Evolutionary conservation across 2,113 vertebrate species (phyloP).

Genomic region (Thalassarche chlororhynchos): DNA sequence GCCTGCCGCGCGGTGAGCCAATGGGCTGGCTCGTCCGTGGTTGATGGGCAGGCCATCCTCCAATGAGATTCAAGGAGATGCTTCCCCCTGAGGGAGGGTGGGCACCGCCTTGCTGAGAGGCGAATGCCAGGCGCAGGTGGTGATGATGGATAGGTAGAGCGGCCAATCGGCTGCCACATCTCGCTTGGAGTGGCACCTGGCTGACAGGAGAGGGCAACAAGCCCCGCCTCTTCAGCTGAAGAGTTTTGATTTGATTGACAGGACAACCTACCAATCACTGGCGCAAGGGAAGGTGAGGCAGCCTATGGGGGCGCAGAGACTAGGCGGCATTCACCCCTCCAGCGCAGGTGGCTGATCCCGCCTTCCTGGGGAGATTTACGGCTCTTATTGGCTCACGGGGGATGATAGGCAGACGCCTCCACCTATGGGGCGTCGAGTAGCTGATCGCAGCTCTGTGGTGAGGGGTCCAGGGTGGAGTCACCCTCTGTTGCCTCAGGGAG

Average conservation of each 20-base stretch:
- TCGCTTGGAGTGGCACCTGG: neutral
- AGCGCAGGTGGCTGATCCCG: neutral
- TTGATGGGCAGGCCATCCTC: fast-evolving
- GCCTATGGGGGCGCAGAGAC: neutral
- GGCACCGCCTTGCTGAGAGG: neutral
- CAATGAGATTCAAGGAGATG: neutral
- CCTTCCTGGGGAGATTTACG: fast-evolving
- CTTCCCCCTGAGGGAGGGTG: fast-evolving
- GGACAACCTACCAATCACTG: fast-evolving
- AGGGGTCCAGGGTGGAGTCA: fast-evolving
- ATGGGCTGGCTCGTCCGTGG: fast-evolving
- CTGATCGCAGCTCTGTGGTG: fast-evolving
- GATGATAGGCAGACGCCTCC: fast-evolving
- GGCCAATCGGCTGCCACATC: neutral
- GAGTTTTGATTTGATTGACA: neutral
- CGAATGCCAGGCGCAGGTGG: neutral
- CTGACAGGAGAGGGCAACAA: neutral
- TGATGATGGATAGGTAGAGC: neutral
- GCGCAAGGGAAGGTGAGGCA: fast-evolving
- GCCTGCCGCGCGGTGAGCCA: neutral
- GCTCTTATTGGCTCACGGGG: fast-evolving
- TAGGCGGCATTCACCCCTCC: neutral
- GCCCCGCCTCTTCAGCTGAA: neutral
- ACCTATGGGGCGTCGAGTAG: neutral
- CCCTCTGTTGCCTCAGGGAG: neutral